phyloP scores from a whole-genome alignment of 1,140 invertebrate genomes.

The Sycophila sp. region DNA sequence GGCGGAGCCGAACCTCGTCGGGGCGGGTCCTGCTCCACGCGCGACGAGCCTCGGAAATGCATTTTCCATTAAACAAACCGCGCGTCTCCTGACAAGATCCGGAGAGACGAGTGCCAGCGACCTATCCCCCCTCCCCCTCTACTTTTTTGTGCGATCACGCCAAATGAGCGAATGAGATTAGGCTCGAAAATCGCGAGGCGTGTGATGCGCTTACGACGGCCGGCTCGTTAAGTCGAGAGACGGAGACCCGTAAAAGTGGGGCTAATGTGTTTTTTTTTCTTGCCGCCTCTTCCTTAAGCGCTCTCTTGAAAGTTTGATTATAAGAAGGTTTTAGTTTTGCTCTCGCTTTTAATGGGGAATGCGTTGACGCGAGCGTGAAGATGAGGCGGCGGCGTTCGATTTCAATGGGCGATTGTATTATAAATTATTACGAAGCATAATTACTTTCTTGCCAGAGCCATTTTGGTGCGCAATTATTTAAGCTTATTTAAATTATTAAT shows the following conservation, averaged over 20 bases:
- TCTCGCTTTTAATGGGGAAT: no score
- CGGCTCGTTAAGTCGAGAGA: background rate
- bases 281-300: no score
- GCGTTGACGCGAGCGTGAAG: no score
- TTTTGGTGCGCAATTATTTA: no score
- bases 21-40: background rate
- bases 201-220: background rate
- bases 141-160: background rate
- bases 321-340: no score
- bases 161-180: background rate
- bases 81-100: background rate
- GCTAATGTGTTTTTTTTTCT: background rate
- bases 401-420: no score
- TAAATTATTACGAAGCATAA: no score
- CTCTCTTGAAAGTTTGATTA: no score
- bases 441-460: no score
- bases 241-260: background rate
- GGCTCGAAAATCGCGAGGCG: background rate
- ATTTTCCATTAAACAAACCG: slow-evolving; percentile 35
- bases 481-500: no score
- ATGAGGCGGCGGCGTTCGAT: no score
- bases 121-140: no score
- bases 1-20: background rate
- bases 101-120: background rate
- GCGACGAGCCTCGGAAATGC: slow-evolving; percentile 8